phyloP scores from a whole-genome alignment of 2,888 invertebrate genomes.

The Microplitis deprimator region DNA sequence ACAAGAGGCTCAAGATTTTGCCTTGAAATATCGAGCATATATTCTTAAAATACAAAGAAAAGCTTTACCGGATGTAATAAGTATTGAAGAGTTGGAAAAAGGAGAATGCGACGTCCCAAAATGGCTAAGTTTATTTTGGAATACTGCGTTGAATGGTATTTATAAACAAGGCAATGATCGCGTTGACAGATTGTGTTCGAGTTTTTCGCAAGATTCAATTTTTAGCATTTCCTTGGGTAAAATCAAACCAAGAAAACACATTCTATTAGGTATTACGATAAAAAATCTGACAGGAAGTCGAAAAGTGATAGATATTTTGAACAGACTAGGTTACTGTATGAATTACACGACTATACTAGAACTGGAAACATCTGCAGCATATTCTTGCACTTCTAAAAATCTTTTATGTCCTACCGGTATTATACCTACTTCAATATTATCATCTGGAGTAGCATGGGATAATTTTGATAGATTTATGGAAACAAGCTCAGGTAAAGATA shows the following conservation, averaged over 20 bases:
- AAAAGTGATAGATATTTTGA: no score
- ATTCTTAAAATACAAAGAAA: no score
- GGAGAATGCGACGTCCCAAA: not conserved
- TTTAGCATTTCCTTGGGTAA: not conserved
- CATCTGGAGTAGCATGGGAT: conserved; percentile 49
- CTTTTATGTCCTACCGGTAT: conserved; percentile 51
- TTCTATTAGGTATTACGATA: no score
- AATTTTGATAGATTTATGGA: conserved; percentile 46
- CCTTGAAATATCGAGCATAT: not conserved
- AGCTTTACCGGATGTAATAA: no score
- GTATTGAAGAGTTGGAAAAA: not conserved
- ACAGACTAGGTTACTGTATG: conserved; percentile 48
- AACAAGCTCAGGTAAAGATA: conserved; percentile 45
- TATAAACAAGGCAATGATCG: not conserved
- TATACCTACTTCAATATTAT: conserved; percentile 47
- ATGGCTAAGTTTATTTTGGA: not conserved
- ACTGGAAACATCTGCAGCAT: conserved; percentile 53
- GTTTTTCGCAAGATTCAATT: not conserved
- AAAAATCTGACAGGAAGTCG: no score
- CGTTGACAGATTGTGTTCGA: not conserved
- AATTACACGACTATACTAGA: conserved; percentile 41
- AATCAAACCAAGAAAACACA: no score
- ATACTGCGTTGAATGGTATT: not conserved
- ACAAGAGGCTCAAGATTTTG: not conserved
- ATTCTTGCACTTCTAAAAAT: conserved; percentile 45